These are phyloP conservation scores for Galerucella nymphaeae DNA, from an alignment of 2,888 invertebrate genomes.

Conservation along the genomic window DNA sequence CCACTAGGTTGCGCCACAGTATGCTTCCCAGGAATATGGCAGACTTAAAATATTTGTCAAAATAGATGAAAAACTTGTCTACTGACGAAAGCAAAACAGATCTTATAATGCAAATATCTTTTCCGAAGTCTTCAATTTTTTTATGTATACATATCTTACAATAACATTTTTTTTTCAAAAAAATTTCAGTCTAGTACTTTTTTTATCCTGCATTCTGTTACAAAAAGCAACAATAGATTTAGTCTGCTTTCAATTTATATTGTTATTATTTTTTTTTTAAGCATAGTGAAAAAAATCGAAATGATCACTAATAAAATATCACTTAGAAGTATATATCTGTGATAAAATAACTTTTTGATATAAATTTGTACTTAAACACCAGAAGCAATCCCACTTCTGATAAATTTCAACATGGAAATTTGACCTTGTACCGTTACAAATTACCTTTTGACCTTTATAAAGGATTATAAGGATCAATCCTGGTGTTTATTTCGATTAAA, in stretches of 20 bases:
- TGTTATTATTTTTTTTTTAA: conserved; percentile 13
- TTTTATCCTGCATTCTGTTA: conserved; percentile 12
- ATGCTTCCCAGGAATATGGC: too few relatives aligned
- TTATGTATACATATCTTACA: conserved; percentile 11
- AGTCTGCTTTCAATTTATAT: conserved; percentile 2
- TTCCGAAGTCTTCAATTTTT: neutral
- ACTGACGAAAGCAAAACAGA: neutral
- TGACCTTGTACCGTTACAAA: too few relatives aligned
- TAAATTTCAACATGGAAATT: too few relatives aligned
- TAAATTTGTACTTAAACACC: conserved; percentile 12
- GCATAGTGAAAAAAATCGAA: conserved; percentile 26
- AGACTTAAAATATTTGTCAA: neutral
- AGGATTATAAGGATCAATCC: neutral
- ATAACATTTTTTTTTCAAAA: conserved; percentile 2
- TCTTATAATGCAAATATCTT: conserved; percentile 1
- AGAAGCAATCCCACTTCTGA: neutral
- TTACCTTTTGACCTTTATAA: neutral
- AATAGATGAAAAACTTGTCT: neutral
- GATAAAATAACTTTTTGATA: conserved; percentile 28
- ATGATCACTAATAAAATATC: conserved; percentile 32
- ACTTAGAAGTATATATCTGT: conserved; percentile 29
- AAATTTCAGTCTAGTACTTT: conserved; percentile 11
- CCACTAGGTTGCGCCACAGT: too few relatives aligned
- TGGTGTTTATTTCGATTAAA: neutral
- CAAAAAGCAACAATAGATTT: conserved; percentile 9